Percentiles rank a stretch among this genome's conserved stretches.
Evolutionary conservation across 1,140 invertebrate species (phyloP).

Genomic region (Drosophila carrolli): DNA sequence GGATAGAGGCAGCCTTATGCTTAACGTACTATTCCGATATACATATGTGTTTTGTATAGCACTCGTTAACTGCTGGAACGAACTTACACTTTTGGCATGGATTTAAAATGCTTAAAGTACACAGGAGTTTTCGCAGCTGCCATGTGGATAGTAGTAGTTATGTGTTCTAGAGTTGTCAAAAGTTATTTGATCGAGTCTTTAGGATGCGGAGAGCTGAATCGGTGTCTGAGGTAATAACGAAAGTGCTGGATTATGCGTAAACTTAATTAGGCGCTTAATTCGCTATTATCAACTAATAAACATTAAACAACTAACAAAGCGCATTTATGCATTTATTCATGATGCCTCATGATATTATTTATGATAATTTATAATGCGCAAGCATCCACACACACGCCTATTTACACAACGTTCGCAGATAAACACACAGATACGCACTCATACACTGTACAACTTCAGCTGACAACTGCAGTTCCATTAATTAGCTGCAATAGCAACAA

Average conservation of each 20-base stretch:
- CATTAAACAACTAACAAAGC: constrained; percentile 79
- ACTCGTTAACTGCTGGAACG: constrained; percentile 43
- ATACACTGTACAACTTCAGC: constrained; percentile 44
- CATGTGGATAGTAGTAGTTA: constrained; percentile 27
- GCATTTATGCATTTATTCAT: constrained; percentile 72
- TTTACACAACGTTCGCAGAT: constrained; percentile 29
- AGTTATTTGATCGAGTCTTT: constrained; percentile 23
- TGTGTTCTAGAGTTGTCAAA: constrained; percentile 6
- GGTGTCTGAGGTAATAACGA: constrained; percentile 45
- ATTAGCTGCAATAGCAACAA: constrained; percentile 57
- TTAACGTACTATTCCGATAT: constrained; percentile 20
- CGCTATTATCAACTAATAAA: constrained; percentile 47
- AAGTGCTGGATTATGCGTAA: constrained; percentile 26
- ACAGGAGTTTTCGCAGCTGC: constrained; percentile 4
- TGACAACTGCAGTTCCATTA: constrained; percentile 70
- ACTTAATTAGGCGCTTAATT: constrained; percentile 45
- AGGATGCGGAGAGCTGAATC: constrained; percentile 17
- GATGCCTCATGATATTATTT: constrained; percentile 51
- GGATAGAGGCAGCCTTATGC: constrained; percentile 55
- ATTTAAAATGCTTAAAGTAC: constrained; percentile 23
- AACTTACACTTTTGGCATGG: constrained; percentile 62
- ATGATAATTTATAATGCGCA: constrained; percentile 58
- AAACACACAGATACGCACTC: constrained; percentile 18
- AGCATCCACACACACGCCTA: constrained; percentile 30
- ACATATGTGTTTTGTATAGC: constrained; percentile 28